A percentile compares a stretch with the other conserved stretches of the same genome.
Conservation (phyloP, 2,797 vertebrate species). For the Pangasius macronema region DNA sequence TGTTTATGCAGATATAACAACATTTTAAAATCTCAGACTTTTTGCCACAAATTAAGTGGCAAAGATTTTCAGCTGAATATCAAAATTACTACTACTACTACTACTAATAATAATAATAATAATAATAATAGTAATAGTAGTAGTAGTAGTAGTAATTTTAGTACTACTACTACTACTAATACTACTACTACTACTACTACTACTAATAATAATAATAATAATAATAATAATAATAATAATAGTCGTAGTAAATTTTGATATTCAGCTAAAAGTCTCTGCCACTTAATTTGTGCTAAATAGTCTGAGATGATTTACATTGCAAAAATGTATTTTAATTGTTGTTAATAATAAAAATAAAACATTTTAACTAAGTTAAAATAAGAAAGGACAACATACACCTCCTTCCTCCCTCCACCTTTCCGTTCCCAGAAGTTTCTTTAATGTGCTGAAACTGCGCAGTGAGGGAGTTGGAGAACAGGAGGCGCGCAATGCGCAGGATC, state of each 20-base stretch:
- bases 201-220: neutral
- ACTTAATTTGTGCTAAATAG: neutral
- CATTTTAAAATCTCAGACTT: neutral
- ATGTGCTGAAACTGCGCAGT: conserved; percentile 64
- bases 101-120: neutral
- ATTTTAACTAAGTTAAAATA: neutral
- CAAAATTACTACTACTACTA: neutral
- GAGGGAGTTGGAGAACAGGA: conserved; percentile 64
- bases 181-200: no score
- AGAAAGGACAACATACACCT: neutral
- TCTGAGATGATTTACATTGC: neutral
- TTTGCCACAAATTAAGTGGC: neutral
- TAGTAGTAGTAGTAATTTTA: no score
- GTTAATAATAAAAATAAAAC: neutral
- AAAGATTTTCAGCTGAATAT: neutral
- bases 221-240: neutral
- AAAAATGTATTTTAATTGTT: neutral
- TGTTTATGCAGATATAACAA: neutral
- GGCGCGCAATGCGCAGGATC: conserved; percentile 77
- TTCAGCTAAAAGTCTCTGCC: neutral
- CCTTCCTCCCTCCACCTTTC: conserved; percentile 4
- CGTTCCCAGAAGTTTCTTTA: conserved; percentile 55
- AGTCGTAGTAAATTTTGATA: neutral
- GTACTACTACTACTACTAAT: neutral
- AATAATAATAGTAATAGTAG: neutral